phyloP scores from a whole-genome alignment of 2,888 invertebrate genomes.

The Pandemis corylana region DNA sequence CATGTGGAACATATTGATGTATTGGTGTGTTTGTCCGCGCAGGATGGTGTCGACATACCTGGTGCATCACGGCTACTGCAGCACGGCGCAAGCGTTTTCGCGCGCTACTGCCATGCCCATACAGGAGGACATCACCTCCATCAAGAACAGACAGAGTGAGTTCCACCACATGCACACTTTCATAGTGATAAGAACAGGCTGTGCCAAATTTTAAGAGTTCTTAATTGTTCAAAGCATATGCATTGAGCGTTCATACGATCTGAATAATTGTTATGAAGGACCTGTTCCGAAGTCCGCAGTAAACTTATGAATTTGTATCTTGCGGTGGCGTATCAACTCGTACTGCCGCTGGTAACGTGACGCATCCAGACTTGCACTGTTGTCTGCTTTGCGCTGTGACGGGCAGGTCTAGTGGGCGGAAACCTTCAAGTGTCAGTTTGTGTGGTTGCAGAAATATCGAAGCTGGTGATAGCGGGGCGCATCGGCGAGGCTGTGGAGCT shows the following conservation, averaged over 20 bases:
- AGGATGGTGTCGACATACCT: conserved; percentile 99
- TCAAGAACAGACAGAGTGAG: conserved; percentile 98
- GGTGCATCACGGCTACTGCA: conserved; percentile 98
- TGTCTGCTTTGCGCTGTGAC: too few relatives aligned
- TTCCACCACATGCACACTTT: conserved; percentile 41
- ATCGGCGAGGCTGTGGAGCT: conserved; percentile 98
- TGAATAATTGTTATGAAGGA: too few relatives aligned
- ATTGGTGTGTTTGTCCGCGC: conserved; percentile 53
- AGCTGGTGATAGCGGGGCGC: conserved; percentile 95
- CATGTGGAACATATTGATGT: not conserved
- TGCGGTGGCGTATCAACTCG: too few relatives aligned
- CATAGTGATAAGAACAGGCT: too few relatives aligned
- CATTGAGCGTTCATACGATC: too few relatives aligned
- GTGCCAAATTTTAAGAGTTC: too few relatives aligned
- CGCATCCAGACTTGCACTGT: too few relatives aligned
- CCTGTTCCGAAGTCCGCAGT: too few relatives aligned
- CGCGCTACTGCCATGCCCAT: conserved; percentile 95
- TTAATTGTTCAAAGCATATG: too few relatives aligned
- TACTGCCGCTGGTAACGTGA: too few relatives aligned
- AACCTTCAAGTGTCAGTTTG: not conserved
- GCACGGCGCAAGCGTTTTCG: conserved; percentile 97
- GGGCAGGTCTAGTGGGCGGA: not conserved
- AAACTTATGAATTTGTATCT: too few relatives aligned
- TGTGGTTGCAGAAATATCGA: conserved; percentile 91
- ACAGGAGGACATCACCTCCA: conserved; percentile 96